Percentiles rank a stretch among this genome's conserved stretches.
phyloP scores from a whole-genome alignment of 2,113 vertebrate genomes.

The Pongo pygmaeus region DNA sequence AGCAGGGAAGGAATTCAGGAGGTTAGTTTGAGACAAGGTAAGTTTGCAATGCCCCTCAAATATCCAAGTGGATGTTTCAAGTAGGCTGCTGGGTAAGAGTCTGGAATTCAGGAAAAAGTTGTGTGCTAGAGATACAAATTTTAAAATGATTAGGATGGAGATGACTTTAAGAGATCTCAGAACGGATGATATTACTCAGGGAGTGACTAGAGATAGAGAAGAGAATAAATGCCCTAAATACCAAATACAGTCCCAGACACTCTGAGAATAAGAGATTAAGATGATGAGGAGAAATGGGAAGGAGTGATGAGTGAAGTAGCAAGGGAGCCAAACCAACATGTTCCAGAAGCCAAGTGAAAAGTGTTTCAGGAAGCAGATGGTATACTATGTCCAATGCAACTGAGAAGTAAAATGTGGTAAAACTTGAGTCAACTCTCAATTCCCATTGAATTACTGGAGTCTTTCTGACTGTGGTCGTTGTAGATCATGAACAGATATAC shows the following conservation, averaged over 20 bases:
- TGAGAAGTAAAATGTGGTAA: neutral
- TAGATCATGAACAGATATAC: neutral
- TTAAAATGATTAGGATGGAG: neutral
- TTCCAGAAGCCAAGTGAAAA: neutral
- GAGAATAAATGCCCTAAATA: neutral
- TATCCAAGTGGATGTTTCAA: neutral
- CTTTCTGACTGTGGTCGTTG: neutral
- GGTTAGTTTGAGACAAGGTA: neutral
- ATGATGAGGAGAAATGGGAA: neutral
- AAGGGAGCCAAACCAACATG: neutral
- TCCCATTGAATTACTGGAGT: neutral
- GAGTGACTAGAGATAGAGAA: neutral
- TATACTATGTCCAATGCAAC: neutral
- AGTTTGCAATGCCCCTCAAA: neutral
- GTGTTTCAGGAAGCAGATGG: neutral
- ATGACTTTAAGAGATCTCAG: neutral
- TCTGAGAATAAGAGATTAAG: neutral
- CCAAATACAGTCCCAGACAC: neutral
- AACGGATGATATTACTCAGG: neutral
- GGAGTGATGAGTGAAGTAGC: neutral
- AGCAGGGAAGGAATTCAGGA: neutral
- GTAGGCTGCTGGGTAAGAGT: neutral
- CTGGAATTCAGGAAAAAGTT: neutral
- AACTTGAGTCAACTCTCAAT: neutral
- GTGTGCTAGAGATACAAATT: neutral